A percentile compares a stretch with the other conserved stretches of the same genome.
These are phyloP conservation scores for Callyntrura sp. DNA, from an alignment of 2,888 invertebrate genomes.

Conservation along the genomic window DNA sequence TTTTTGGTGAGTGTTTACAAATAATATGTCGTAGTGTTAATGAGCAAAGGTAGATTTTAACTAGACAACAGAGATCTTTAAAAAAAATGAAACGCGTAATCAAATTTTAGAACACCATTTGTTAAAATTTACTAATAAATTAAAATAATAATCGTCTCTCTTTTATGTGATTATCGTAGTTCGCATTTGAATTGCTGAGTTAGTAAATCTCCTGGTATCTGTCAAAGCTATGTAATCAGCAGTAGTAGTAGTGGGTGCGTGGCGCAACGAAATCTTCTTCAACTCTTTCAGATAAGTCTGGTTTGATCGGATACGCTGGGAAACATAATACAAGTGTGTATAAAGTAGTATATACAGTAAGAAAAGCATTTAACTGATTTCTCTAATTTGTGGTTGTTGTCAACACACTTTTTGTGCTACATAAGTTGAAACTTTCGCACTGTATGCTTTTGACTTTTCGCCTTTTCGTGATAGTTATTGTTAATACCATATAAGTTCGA, in stretches of 20 bases:
- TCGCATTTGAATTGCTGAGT: neutral
- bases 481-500: slow-evolving; percentile 31
- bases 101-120: neutral
- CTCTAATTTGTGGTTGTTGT: neutral
- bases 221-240: neutral
- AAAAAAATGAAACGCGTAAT: too few relatives aligned
- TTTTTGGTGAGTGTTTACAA: slow-evolving; percentile 21
- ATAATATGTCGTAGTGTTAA: neutral
- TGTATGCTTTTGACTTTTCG: neutral
- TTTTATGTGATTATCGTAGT: neutral
- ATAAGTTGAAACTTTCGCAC: neutral
- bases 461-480: neutral
- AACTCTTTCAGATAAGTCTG: too few relatives aligned
- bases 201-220: neutral
- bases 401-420: neutral
- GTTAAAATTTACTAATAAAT: neutral
- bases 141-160: neutral
- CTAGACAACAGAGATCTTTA: neutral
- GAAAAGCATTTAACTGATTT: slow-evolving; percentile 13
- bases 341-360: neutral
- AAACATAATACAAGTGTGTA: neutral
- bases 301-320: too few relatives aligned
- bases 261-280: neutral
- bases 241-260: neutral
- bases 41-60: slow-evolving; percentile 1